Conservation (phyloP, 2,797 vertebrate species). For the Trichosurus vulpecula region DNA sequence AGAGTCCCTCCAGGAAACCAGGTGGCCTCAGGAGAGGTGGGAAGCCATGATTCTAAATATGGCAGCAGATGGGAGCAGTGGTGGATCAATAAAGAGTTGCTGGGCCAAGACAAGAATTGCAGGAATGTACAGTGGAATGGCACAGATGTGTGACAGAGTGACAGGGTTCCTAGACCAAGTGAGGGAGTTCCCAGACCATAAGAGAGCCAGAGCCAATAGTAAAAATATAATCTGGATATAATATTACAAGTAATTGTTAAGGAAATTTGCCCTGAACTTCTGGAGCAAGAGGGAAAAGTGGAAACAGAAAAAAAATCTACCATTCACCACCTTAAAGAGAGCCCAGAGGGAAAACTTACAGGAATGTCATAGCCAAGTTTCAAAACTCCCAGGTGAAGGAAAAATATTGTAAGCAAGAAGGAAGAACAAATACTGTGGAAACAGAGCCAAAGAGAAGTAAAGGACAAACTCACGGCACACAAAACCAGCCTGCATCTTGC, state of each 20-base stretch:
- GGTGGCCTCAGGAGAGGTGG: background rate
- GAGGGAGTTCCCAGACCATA: background rate
- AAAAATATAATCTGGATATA: background rate
- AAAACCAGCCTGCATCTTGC: background rate
- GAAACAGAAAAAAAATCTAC: background rate
- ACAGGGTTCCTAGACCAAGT: background rate
- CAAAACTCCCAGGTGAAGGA: background rate
- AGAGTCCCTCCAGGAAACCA: background rate
- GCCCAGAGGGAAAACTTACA: background rate
- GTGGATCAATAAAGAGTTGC: background rate
- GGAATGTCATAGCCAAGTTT: background rate
- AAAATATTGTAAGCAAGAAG: background rate
- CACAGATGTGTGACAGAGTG: background rate
- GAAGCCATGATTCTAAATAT: background rate
- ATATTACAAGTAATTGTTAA: background rate
- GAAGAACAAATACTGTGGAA: background rate
- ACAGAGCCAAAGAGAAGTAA: background rate
- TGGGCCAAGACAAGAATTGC: background rate
- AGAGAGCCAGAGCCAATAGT: background rate
- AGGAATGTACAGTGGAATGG: background rate
- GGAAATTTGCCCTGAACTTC: background rate
- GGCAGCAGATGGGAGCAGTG: background rate
- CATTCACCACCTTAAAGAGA: background rate
- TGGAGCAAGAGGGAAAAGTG: background rate
- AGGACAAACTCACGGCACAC: background rate